phyloP scores from a whole-genome alignment of 2,888 invertebrate species.

The Drosophila pegasa region DNA sequence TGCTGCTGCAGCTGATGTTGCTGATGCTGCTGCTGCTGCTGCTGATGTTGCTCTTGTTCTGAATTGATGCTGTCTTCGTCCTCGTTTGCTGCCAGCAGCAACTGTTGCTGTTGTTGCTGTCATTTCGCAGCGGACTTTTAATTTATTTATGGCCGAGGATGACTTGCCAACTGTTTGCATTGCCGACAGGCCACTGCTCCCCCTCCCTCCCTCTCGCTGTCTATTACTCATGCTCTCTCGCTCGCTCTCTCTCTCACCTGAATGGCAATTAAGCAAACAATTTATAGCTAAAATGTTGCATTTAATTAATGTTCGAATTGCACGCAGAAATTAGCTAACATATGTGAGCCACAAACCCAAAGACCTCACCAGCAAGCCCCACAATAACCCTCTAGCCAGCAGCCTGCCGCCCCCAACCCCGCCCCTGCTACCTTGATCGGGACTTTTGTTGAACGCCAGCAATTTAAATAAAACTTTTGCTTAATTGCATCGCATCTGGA shows the following conservation, averaged over 20 bases:
- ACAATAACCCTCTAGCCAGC: not conserved
- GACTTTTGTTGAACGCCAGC: constrained; percentile 50
- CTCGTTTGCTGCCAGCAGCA: constrained; percentile 44
- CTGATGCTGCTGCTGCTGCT: constrained; percentile 47
- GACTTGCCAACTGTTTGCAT: constrained; percentile 66
- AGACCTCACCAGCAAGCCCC: constrained; percentile 9
- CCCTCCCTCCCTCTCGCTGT: not conserved
- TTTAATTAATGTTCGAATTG: constrained; percentile 78
- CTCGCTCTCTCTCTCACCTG: constrained; percentile 39
- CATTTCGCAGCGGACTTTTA: constrained; percentile 77
- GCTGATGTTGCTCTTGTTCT: constrained; percentile 63
- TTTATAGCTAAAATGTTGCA: constrained; percentile 75
- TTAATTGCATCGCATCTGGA: constrained; percentile 72
- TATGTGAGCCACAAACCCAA: constrained; percentile 56
- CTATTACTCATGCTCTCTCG: not conserved
- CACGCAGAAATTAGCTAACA: constrained; percentile 78
- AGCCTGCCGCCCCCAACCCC: not conserved
- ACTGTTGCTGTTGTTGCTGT: constrained; percentile 69
- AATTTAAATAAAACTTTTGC: constrained; percentile 79
- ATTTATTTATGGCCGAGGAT: constrained; percentile 77
- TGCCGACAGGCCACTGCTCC: constrained; percentile 36
- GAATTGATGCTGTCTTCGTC: constrained; percentile 46
- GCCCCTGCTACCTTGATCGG: not conserved
- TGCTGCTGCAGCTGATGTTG: constrained; percentile 24
- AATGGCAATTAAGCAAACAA: constrained; percentile 79